Evolutionary conservation across 2,797 vertebrate genomes (phyloP), one percentile per base, ranked within the genome.

Genomic region (Dipus sagitta): DNA sequence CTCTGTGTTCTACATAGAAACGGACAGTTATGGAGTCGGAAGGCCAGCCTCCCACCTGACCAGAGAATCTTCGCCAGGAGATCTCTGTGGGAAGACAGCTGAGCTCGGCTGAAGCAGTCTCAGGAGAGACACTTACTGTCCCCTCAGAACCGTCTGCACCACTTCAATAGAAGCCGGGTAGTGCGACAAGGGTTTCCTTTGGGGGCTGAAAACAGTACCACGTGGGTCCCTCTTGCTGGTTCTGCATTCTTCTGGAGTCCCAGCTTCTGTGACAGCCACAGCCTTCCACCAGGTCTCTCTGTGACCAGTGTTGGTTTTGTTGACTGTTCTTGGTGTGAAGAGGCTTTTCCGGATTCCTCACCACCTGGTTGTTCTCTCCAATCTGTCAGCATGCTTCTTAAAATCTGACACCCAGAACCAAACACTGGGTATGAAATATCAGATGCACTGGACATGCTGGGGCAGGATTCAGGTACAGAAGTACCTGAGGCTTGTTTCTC

Each of bases 341-440:
- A 76, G 38, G 71, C 3, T 92, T 92, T 88, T 90, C 47, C 60
- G 89, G 72, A 89, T 32, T 76, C 86, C 62, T 92, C 3, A 10
- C 32, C 52, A 34, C 71, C 47, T 85, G 78, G 30, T 6, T 28
- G 24, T 77, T 47, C 68, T 95, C 60, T 72, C 47, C 84, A 52
- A 9, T 93, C 85, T 90, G 89, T 96, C 88, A 76, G 2, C 20
- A 11, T 71, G 11, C 23, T 85, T 94, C 81, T 96, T 72, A 81
- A 77, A 88, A 82, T n/a, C 28, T 79, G 91, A 90, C 20, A 70
- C 85, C 65, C 78, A 65, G 81, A 75, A 85, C 71, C 85, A 82
- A 90, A 85, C 30, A 34, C 94, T n/a, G 38, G n/a, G n/a, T 90
- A 4, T 70, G 75, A 88, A 92, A 90, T 76, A 60, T 65, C 74